These are phyloP conservation scores for Mormyrus proboscirostris DNA, from an alignment of 2,797 vertebrate genomes.

Conservation along the genomic window DNA sequence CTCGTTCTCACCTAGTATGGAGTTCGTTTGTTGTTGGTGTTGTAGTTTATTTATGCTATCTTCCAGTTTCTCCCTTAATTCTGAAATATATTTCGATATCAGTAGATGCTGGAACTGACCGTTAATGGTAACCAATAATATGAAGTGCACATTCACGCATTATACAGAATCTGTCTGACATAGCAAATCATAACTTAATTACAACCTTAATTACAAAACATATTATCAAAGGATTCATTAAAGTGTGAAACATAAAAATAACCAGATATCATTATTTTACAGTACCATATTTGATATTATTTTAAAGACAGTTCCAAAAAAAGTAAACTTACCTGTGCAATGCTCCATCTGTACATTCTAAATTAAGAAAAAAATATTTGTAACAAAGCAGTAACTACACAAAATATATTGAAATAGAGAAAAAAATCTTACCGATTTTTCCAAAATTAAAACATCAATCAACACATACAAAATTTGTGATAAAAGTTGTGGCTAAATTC, in stretches of 20 bases:
- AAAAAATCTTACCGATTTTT: neutral
- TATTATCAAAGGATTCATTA: neutral
- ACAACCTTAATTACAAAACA: neutral
- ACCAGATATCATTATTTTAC: neutral
- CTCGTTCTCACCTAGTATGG: constrained; percentile 34
- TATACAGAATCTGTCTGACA: neutral
- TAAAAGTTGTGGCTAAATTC: neutral
- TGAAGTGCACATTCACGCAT: neutral
- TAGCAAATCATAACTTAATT: neutral
- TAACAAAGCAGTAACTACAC: neutral
- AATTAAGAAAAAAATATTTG: neutral
- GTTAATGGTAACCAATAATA: neutral
- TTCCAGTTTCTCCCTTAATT: constrained; percentile 28
- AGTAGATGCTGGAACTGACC: neutral
- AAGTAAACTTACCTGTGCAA: neutral
- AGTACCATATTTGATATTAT: neutral
- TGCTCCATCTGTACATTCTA: neutral
- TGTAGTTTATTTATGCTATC: constrained; percentile 34
- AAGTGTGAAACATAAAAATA: neutral
- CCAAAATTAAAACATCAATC: neutral
- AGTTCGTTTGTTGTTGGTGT: neutral
- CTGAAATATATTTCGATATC: constrained; percentile 31
- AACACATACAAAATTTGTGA: neutral
- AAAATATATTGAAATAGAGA: neutral
- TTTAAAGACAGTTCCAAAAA: neutral